Conservation (phyloP, 2,888 invertebrate genomes). For the Mesopsocus fuscifrons region DNA sequence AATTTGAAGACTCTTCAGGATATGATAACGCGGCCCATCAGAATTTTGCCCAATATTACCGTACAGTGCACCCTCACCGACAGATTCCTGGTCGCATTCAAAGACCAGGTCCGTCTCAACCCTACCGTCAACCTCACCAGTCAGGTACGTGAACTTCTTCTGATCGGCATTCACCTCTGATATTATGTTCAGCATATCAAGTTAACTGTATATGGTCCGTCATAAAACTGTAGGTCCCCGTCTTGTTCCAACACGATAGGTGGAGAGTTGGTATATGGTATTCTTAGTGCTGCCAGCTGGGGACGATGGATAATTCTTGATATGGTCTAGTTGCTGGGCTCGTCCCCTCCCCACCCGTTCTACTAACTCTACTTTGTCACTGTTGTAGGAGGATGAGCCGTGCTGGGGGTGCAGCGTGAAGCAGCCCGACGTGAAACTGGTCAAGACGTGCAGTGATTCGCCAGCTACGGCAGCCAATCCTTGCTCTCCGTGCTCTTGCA, state of each 20-base stretch:
- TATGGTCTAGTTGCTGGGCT: too few species aligned
- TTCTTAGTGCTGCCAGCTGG: too few species aligned
- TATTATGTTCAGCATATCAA: background rate
- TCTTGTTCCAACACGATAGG: too few species aligned
- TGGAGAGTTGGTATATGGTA: too few species aligned
- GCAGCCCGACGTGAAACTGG: conserved; percentile 57
- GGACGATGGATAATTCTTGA: too few species aligned
- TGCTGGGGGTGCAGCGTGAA: conserved; percentile 82
- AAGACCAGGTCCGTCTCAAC: conserved; percentile 50
- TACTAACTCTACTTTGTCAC: too few species aligned
- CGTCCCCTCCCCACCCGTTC: too few species aligned
- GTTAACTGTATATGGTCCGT: background rate
- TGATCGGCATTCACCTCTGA: background rate
- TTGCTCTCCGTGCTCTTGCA: conserved; percentile 41
- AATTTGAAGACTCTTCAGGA: conserved; percentile 62
- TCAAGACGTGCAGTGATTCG: conserved; percentile 42
- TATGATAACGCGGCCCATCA: conserved; percentile 44
- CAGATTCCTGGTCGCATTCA: conserved; percentile 68
- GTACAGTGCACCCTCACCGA: conserved; percentile 64
- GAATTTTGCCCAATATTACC: conserved; percentile 44
- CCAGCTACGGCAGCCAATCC: conserved; percentile 14
- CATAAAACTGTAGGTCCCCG: too few species aligned
- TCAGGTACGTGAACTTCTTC: conserved; percentile 9
- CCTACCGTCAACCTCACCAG: conserved; percentile 28
- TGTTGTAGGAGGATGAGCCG: conserved; percentile 48